Base-by-base conservation (phyloP, 2,888 invertebrate genomes). In the Polydrusus pterygomalis region DNA sequence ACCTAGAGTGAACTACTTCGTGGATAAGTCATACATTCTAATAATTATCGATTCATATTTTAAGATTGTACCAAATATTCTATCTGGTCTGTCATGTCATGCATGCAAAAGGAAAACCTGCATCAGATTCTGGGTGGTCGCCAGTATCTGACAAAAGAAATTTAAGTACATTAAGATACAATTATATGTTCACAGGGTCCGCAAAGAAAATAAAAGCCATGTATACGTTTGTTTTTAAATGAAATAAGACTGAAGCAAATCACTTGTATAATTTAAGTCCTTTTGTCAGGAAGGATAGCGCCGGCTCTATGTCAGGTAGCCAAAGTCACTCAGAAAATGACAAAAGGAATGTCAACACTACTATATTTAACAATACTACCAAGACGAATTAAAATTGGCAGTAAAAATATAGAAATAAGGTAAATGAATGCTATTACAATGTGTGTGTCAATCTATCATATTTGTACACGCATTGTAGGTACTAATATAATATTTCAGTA, bases 81-180 rank as follows among this genome's bases (percentile, higher is more conserved):
- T 38, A 13, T 34, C 34, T 34, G 34, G 9, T 10, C 7, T 1
- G 30, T 34, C 58, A 60, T 60, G n/a, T n/a, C n/a, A 56, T 34
- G 10, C 38, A 60, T 60, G 17, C 75, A 76, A 69, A 65, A 69
- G 63, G 63, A 78, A 64, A 67, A 68, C 40, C 71, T 70, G 40
- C 82, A 70, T 82, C 82, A 83, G 43, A 20, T 40, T 38, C 60
- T 86, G 85, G 86, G 86, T 86, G 85, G 86, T 81, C 84, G 74
- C 17, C 56, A 67, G 74, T 75, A 76, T 49, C 85, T 85, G 84
- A 85, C 85, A 85, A 76, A 86, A 85, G 85, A 82, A 82, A 82
- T 83, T 83, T 85, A 85, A 86, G 85, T 84, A 84, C 85, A 85
- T 86, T 86, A 86, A 83, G 84, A 84, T 82, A 85, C 85, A 85